Conservation (phyloP, 2,797 vertebrate genomes). For the Diplodus puntazzo region DNA sequence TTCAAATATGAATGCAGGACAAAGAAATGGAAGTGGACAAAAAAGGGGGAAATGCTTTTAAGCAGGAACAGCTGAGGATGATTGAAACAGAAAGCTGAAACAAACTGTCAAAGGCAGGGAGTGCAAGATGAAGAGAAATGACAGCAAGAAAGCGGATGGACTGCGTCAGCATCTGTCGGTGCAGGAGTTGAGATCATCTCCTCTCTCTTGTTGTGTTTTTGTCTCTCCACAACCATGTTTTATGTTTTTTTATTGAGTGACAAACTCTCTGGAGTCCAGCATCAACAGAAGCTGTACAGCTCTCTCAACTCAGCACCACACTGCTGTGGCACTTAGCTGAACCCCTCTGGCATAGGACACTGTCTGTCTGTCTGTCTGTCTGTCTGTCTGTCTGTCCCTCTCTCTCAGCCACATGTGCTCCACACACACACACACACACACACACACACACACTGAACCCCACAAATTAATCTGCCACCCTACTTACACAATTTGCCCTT, state of each 20-base stretch:
- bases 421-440: conserved; percentile 2
- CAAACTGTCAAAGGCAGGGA: conserved; percentile 20
- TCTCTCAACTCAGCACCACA: conserved; percentile 14
- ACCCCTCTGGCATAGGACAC: conserved; percentile 18
- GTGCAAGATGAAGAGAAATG: conserved; percentile 30
- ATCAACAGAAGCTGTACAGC: conserved; percentile 13
- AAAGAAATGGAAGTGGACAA: neutral
- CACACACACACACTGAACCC: conserved; percentile 12
- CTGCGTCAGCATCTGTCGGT: conserved; percentile 37
- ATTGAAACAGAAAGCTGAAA: conserved; percentile 27
- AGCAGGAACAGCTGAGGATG: conserved; percentile 8
- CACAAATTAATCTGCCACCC: conserved; percentile 64
- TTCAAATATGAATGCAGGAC: neutral
- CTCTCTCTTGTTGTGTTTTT: conserved; percentile 10
- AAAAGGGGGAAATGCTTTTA: neutral
- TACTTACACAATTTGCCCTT: conserved; percentile 48
- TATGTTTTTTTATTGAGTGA: conserved; percentile 9
- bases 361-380: neutral
- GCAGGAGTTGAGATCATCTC: conserved; percentile 25
- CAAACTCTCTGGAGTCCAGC: conserved; percentile 28
- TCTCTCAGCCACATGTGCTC: too few relatives aligned
- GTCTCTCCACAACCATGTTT: conserved; percentile 17
- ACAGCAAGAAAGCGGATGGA: conserved; percentile 26
- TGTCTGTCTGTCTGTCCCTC: too few relatives aligned
- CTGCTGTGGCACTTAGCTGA: conserved; percentile 26